phyloP scores from a whole-genome alignment of 2,888 invertebrate species.

The Eupithecia subfuscata region DNA sequence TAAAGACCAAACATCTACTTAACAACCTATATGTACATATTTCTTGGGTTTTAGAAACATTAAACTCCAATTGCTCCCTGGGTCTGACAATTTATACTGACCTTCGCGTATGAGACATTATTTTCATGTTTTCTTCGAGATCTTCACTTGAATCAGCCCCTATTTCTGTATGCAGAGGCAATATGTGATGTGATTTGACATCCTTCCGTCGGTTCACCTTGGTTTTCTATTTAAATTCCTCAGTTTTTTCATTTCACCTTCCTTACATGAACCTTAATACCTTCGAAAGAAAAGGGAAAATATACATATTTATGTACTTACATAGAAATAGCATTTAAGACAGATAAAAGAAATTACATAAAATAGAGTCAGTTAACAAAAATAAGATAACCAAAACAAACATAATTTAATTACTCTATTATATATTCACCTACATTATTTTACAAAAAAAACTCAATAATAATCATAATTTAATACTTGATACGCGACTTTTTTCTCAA shows the following conservation, averaged over 20 bases:
- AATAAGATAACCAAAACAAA: too few relatives aligned
- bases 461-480: too few relatives aligned
- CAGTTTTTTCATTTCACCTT: conserved; percentile 25
- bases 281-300: background rate
- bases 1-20: background rate
- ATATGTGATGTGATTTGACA: conserved; percentile 21
- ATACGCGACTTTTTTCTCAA: too few relatives aligned
- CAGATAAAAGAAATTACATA: background rate
- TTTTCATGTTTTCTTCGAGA: background rate
- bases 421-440: too few relatives aligned
- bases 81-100: background rate
- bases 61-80: background rate
- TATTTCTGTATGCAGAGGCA: background rate
- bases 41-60: background rate
- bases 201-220: conserved; percentile 33
- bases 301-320: background rate
- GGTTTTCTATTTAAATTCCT: conserved; percentile 28
- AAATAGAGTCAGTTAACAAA: background rate
- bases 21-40: background rate
- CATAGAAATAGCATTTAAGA: background rate
- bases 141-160: background rate
- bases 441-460: too few relatives aligned
- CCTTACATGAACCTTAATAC: conserved; percentile 6
- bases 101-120: background rate
- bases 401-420: too few relatives aligned